A percentile compares a stretch with the other conserved stretches of the same genome.
phyloP scores from a whole-genome alignment of 1,140 invertebrate genomes.

The Ridgeia piscesae region DNA sequence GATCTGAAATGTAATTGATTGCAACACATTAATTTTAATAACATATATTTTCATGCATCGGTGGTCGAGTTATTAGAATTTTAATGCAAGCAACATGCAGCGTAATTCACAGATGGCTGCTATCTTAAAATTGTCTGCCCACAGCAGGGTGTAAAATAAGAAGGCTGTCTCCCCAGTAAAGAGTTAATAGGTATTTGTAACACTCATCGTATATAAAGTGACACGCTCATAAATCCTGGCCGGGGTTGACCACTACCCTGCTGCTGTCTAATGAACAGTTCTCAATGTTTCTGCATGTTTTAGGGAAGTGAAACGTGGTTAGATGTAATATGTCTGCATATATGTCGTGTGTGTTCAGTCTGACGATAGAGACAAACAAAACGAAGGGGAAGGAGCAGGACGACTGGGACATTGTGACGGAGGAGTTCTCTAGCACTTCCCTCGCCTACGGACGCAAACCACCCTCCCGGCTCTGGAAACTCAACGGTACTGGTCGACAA shows the following conservation, averaged over 20 bases:
- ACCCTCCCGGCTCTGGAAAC: neutral
- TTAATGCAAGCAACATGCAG: too few species aligned
- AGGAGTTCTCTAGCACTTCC: neutral
- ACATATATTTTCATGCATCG: too few species aligned
- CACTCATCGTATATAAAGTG: neutral
- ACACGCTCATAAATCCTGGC: too few species aligned
- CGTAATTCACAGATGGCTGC: too few species aligned
- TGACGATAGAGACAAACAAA: neutral
- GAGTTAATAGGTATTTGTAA: neutral
- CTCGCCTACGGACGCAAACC: neutral
- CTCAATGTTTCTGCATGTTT: too few species aligned
- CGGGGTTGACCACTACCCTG: too few species aligned
- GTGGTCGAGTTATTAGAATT: too few species aligned
- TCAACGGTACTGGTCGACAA: neutral
- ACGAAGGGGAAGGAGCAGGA: neutral
- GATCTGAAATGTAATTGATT: too few species aligned
- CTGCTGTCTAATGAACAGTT: too few species aligned
- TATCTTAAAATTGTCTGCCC: too few species aligned
- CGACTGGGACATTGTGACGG: neutral
- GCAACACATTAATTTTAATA: too few species aligned
- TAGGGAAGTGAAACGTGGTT: neutral
- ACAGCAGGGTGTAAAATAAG: too few species aligned
- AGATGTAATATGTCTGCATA: conserved; percentile 23
- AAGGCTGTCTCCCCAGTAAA: neutral
- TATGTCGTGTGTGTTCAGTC: neutral